Evolutionary conservation across 2,113 vertebrate species (phyloP).

Genomic region (Archocentrus centrarchus): DNA sequence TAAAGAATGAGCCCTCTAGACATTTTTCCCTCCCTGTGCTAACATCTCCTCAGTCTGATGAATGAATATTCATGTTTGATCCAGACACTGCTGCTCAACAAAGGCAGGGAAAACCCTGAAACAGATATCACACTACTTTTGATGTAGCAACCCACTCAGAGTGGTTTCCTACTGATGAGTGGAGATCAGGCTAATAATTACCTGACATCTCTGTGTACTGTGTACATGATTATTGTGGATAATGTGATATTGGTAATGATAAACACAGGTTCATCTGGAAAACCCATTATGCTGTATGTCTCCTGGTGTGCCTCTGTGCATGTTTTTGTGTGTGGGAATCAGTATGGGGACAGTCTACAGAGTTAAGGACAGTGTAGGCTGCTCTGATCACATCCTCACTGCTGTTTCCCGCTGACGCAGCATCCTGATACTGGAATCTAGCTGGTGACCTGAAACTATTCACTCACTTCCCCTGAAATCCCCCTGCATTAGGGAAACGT

Average conservation of each 20-base stretch:
- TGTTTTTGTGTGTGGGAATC: conserved; percentile 12
- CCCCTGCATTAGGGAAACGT: conserved; percentile 61
- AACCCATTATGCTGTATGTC: not conserved
- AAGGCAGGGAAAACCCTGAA: conserved; percentile 63
- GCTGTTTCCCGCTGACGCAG: conserved; percentile 70
- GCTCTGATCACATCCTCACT: conserved; percentile 69
- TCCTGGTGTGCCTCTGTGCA: not conserved
- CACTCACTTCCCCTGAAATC: conserved; percentile 75
- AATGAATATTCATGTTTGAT: conserved; percentile 82
- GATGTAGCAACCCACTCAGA: conserved; percentile 41
- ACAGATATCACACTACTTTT: conserved; percentile 61
- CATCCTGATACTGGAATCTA: conserved; percentile 73
- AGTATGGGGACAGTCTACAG: conserved; percentile 35
- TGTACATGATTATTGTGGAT: not conserved
- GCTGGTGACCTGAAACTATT: conserved; percentile 78
- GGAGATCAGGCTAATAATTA: conserved; percentile 47
- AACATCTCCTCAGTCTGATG: conserved; percentile 76
- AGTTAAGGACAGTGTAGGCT: conserved; percentile 68
- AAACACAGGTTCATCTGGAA: not conserved
- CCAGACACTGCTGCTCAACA: conserved; percentile 68
- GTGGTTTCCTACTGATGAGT: conserved; percentile 12
- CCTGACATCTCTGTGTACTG: not conserved
- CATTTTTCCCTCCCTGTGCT: conserved; percentile 77
- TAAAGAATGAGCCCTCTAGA: conserved; percentile 80
- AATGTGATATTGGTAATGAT: not conserved